Base-by-base conservation (phyloP, 1,140 invertebrate genomes). In the Charaxes varanes region DNA sequence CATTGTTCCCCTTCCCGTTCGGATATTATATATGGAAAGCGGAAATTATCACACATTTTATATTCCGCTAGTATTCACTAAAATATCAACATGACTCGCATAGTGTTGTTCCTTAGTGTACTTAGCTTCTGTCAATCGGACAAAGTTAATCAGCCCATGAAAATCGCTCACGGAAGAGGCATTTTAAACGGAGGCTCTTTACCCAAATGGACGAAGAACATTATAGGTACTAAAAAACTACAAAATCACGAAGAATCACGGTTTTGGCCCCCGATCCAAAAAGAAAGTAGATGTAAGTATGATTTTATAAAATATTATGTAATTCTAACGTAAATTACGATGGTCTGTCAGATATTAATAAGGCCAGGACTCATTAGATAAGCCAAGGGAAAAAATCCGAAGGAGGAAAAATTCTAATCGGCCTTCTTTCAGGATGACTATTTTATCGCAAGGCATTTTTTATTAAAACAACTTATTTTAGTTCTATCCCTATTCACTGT, bases 401-500 rank as follows among this genome's bases (percentile, higher is more conserved):
- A n/a, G n/a, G n/a, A n/a, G n/a, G n/a, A n/a, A n/a, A n/a, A n/a
- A n/a, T n/a, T n/a, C n/a, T n/a, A n/a, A n/a, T n/a, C n/a, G n/a
- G n/a, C n/a, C n/a, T n/a, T n/a, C n/a, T n/a, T n/a, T n/a, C n/a
- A n/a, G n/a, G n/a, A n/a, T n/a, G n/a, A n/a, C n/a, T n/a, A n/a
- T n/a, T n/a, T n/a, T n/a, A n/a, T n/a, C n/a, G n/a, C n/a, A n/a
- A n/a, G n/a, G n/a, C n/a, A n/a, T 13, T 19, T 8, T 16, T 8
- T 16, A 4, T 26, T 26, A 19, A 30, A 11, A 12, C 12, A 6
- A 7, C 5, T 2, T n/a, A 24, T 49, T 37, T 16, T 53, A 93
- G 92, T 93, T 70, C 62, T 93, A 11, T 90, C 91, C 0, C 61
- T 93, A 1, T 93, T 94, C 56, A 92, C 91, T 0, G 84, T 93